Evolutionary conservation across 1,140 invertebrate species (phyloP).

Genomic region (Drosophila subobscura): DNA sequence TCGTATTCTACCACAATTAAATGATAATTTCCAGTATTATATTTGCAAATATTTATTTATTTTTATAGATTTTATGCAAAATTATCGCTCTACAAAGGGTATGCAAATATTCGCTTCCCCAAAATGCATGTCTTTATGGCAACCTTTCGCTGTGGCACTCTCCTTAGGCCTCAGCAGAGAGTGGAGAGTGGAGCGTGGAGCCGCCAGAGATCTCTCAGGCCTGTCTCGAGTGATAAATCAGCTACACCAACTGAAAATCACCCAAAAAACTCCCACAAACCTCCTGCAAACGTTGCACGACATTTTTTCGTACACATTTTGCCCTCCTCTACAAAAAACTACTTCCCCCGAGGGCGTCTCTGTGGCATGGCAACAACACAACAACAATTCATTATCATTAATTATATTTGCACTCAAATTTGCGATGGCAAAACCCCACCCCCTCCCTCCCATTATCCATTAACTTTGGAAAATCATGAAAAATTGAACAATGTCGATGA

Average conservation of each 20-base stretch:
- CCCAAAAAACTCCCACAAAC: slow-evolving; percentile 43
- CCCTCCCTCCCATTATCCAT: too few relatives aligned
- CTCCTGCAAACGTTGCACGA: slow-evolving; percentile 49
- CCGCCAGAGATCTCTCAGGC: slow-evolving; percentile 7
- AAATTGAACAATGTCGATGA: slow-evolving; percentile 72
- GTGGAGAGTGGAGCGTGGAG: background rate
- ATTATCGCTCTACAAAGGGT: background rate
- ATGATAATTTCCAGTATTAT: too few relatives aligned
- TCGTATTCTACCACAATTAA: too few relatives aligned
- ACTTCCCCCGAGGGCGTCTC: slow-evolving; percentile 48
- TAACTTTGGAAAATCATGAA: slow-evolving; percentile 46
- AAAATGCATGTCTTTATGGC: slow-evolving; percentile 21
- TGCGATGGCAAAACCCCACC: background rate
- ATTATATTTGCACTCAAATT: slow-evolving; percentile 74
- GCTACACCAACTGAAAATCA: slow-evolving; percentile 27
- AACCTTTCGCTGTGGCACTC: slow-evolving; percentile 66
- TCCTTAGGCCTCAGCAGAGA: slow-evolving; percentile 9
- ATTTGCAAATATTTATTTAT: too few relatives aligned
- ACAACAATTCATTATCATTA: slow-evolving; percentile 82
- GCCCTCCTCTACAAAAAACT: background rate
- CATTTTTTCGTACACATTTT: slow-evolving; percentile 40
- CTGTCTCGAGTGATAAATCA: slow-evolving; percentile 69
- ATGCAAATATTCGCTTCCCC: background rate
- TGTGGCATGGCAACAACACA: slow-evolving; percentile 4
- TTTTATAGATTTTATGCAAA: background rate